Base-by-base conservation (phyloP, 2,797 vertebrate genomes). In the Eulemur albifrons region DNA sequence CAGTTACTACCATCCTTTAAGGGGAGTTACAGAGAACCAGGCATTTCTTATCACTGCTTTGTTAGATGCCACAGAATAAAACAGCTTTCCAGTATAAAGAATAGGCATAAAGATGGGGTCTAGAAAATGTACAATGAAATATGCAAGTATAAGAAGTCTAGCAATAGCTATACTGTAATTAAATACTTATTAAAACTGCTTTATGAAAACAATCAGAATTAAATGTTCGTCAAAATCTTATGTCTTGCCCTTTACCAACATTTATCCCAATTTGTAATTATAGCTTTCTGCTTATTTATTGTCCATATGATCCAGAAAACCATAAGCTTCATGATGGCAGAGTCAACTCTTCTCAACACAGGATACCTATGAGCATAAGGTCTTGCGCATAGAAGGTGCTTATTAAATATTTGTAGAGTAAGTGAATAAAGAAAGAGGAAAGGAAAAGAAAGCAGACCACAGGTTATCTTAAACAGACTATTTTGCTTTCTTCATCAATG, bases 201-300 rank as follows among this genome's bases (percentile, higher is more conserved):
- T 88, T 77, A 93, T 27, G n/a, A 52, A 76, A 50, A 81, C 27
- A 84, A 88, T 25, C 80, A 89, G 75, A 95, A 91, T 85, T 48
- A 82, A 90, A 77, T 38, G 67, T 4, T 43, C 82, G 18, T 32
- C 63, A 89, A 96, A 93, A 52, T 17, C n/a, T 69, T 40, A 90
- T 75, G 32, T 83, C 59, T 93, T 89, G 54, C 27, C 63, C 20
- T 48, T 80, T 40, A 88, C 40, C 57, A 95, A 50, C 52, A 73
- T 84, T 50, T 72, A 82, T 48, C n/a, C 72, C 45, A 93, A 97
- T 57, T 59, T 72, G 27, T 86, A 93, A 69, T 84, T 52, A 89
- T 32, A 84, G 32, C n/a, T 13, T 67, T 92, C n/a, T 63, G 52
- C 23, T 88, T 90, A 63, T 57, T 86, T 89, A 88, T 67, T 80